Base-by-base conservation (phyloP, 2,888 invertebrate species). In the Catocala fraxini region DNA sequence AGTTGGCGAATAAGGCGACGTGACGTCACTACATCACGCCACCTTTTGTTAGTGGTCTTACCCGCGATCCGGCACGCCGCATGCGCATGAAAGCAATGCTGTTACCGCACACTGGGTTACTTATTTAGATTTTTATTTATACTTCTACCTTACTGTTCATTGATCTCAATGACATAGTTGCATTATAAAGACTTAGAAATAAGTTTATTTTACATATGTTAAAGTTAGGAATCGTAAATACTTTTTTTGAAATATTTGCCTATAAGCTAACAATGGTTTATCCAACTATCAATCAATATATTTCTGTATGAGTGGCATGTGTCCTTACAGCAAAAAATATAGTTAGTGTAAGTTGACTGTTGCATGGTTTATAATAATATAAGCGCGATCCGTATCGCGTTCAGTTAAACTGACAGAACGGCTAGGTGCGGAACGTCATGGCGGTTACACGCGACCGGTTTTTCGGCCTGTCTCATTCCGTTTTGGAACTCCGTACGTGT, bases 11-110 rank as follows among this genome's bases (percentile, higher is more conserved):
- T 92, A 91, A 89, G 89, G 92, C 83, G 90, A 90, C 80, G 89
- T 93, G 93, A 93, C 93, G 93, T 94, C 93, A 93, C 85, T 63
- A 83, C 90, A 93, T 94, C 94, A 94, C 94, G 94, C 93, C 94
- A 94, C 94, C 93, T 93, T 93, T 93, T 90, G 90, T 91, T 86
- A 89, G 88, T 89, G 86, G 89, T 88, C 86, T 82, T 77, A 79
- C 79, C 81, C 81, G 89, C 92, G 91, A 89, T 90, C 86, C 89
- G 89, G 89, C 90, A 85, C 85, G 83, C 77, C 86, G 79, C 85
- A 78, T 68, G 75, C 76, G 79, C 82, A 76, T 83, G 77, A 69
- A 57, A 71, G 57, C 70, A 70, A 68, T 63, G 43, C 51, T 68
- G 63, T 75, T 71, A 64, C 66, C 61, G 57, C 63, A 68, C 57